phyloP scores from a whole-genome alignment of 2,888 invertebrate species.

The Euphydryas editha region DNA sequence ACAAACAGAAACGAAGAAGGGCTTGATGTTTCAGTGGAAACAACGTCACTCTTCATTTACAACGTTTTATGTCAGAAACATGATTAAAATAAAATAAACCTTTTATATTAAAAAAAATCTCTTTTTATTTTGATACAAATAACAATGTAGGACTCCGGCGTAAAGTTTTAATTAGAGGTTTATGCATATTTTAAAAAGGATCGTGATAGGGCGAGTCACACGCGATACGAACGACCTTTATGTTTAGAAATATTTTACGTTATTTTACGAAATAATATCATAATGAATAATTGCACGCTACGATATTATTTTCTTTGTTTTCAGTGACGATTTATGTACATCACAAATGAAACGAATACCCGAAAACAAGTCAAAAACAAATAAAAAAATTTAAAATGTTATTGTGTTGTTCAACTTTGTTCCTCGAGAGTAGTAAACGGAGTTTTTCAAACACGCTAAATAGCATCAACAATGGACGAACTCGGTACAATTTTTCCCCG shows the following conservation, averaged over 20 bases:
- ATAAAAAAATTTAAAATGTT: conserved; percentile 42
- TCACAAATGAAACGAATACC: not conserved
- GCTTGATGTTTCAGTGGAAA: conserved; percentile 16
- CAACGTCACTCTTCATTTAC: conserved; percentile 24
- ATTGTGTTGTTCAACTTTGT: conserved; percentile 27
- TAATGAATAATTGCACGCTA: conserved; percentile 64
- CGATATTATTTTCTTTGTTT: conserved; percentile 45
- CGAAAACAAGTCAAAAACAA: not conserved
- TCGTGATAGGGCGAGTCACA: conserved; percentile 62
- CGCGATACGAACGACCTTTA: conserved; percentile 61
- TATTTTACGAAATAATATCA: conserved; percentile 52
- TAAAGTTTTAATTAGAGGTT: conserved; percentile 74
- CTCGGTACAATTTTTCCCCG: conserved; percentile 38
- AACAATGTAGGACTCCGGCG: conserved; percentile 45
- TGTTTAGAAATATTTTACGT: conserved; percentile 54
- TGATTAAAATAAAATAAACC: conserved; percentile 19
- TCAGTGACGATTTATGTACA: not conserved
- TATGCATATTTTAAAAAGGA: conserved; percentile 59
- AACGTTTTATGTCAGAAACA: conserved; percentile 13
- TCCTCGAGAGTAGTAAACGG: conserved; percentile 27
- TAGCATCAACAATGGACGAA: conserved; percentile 36
- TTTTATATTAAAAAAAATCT: conserved; percentile 1
- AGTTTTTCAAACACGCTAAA: conserved; percentile 36
- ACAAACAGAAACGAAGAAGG: conserved; percentile 14
- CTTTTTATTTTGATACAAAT: conserved; percentile 12